These are phyloP conservation scores for Zaprionus kolodkinae DNA, from an alignment of 1,140 invertebrate species.

Conservation along the genomic window DNA sequence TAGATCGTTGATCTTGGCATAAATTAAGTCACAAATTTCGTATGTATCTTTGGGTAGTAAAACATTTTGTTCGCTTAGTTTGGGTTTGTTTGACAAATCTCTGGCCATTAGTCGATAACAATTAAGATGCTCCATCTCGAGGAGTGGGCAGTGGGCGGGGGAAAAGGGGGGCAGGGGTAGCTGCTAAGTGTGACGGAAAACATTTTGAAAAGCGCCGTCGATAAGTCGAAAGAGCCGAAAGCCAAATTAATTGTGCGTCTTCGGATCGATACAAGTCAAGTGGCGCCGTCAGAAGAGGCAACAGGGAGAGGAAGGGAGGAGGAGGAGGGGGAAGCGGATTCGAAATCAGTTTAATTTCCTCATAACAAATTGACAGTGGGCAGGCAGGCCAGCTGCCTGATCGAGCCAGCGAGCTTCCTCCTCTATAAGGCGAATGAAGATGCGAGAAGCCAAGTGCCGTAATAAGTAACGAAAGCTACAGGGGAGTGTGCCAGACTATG, in stretches of 20 bases:
- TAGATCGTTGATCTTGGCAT: conserved; percentile 46
- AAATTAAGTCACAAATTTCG: conserved; percentile 66
- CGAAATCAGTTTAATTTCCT: conserved; percentile 59
- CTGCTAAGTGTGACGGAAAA: conserved; percentile 68
- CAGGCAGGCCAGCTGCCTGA: conserved; percentile 34
- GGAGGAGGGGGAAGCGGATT: neutral
- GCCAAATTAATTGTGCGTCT: conserved; percentile 69
- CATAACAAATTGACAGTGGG: conserved; percentile 52
- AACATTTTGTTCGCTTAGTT: conserved; percentile 61
- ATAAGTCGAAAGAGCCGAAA: conserved; percentile 25
- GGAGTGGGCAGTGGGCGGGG: too few species aligned
- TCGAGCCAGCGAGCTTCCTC: conserved; percentile 12
- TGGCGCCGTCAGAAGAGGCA: conserved; percentile 53
- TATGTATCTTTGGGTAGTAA: conserved; percentile 65
- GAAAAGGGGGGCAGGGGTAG: neutral
- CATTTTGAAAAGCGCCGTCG: conserved; percentile 56
- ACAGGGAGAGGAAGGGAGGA: neutral
- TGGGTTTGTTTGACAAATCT: conserved; percentile 62
- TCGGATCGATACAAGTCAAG: conserved; percentile 45
- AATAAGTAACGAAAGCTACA: conserved; percentile 11
- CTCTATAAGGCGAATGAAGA: conserved; percentile 47
- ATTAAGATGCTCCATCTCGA: conserved; percentile 46
- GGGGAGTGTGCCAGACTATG: too few species aligned
- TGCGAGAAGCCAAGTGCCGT: conserved; percentile 59
- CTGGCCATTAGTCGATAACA: conserved; percentile 76